Evolutionary conservation across 2,888 invertebrate genomes (phyloP), one percentile per base, ranked within the genome.

Genomic region (Platerodrilus igneus): DNA sequence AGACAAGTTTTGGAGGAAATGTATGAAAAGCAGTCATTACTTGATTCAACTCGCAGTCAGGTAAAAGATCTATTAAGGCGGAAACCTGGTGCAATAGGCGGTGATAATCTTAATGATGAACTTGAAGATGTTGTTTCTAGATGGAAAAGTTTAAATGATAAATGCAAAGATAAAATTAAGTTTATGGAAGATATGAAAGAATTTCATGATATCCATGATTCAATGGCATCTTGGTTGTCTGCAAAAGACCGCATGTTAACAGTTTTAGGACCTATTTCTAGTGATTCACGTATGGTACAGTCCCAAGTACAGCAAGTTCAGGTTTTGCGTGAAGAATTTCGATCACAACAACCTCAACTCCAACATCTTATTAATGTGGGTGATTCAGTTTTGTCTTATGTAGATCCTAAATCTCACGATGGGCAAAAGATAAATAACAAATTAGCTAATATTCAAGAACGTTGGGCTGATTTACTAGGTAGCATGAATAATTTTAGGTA

Each of bases 221-320:
- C 81, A 50, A 73, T 96, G 38, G 77, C 81, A 4, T 81, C 82
- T 37, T 97, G 96, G 95, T 73, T 96, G 26, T 77, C 78, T 16
- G 86, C 91, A 51, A 97, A 97, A 69, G 94, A 95, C 58, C 84
- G 91, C 55, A 95, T 97, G 94, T 75, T 97, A 68, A 83, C 87
- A 0, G 95, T 94, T 0, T 73, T 97, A 0, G 96, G 96, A 10
- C 95, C 95, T 1, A 93, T 97, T 57, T 93, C 94, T 0, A 89
- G 93, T 0, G 96, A 97, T 68, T 91, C 94, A 1, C 77, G 93
- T 36, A 89, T 95, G 85, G 91, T 95, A 2, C 88, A 91, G 61
- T 92, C 90, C 20, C 96, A 96, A 75, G 88, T 94, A 10, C 92
- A 94, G 62, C 93, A 93, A 76, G 86, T 88, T 2, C 86, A 93